Evolutionary conservation across 2,888 invertebrate genomes (phyloP).

Genomic region (Cepaea hortensis): DNA sequence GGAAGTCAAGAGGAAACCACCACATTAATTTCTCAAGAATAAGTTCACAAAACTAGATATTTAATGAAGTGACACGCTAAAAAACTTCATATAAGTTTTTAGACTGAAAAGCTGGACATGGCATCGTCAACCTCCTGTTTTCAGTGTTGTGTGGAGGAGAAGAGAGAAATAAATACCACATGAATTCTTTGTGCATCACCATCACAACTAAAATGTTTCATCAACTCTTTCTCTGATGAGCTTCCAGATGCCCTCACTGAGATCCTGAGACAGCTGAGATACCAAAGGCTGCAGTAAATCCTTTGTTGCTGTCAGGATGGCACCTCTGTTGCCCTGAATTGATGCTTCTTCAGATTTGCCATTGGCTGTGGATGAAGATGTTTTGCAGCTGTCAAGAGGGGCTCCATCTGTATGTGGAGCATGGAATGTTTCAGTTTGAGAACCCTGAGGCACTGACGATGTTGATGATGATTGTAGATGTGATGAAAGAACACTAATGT

Average conservation of each 20-base stretch:
- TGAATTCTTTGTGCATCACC: neutral
- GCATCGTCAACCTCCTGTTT: neutral
- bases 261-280: constrained; percentile 50
- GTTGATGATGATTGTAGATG: constrained; percentile 10
- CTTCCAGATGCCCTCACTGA: constrained; percentile 48
- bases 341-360: constrained; percentile 5
- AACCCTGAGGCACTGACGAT: constrained; percentile 11
- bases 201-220: constrained; percentile 21
- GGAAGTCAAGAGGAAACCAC: no score
- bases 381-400: neutral
- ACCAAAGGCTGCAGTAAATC: constrained; percentile 50
- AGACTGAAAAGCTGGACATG: neutral
- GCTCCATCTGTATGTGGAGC: neutral
- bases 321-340: constrained; percentile 4
- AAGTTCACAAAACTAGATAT: no score
- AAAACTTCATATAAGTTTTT: no score
- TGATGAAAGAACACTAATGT: neutral
- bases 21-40: no score
- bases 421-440: constrained; percentile 40
- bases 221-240: constrained; percentile 43
- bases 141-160: neutral
- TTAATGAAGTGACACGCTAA: no score
- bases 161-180: neutral
- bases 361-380: neutral
- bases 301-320: constrained; percentile 40